phyloP scores from a whole-genome alignment of 2,797 vertebrate species.

The Argentina silus region DNA sequence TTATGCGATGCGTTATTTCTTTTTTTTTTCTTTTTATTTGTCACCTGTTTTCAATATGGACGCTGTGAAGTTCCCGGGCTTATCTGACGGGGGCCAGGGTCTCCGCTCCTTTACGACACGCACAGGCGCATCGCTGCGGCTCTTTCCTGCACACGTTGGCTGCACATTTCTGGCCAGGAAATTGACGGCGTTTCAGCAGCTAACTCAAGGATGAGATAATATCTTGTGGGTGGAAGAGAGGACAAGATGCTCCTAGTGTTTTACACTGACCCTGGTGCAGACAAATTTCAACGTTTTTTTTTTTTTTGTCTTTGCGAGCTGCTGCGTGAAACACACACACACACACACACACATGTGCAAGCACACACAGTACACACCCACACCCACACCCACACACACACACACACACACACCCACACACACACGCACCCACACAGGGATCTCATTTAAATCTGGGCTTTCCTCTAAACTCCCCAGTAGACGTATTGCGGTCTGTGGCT shows the following conservation, averaged over 20 bases:
- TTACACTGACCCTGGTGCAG: constrained; percentile 72
- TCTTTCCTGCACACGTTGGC: constrained; percentile 66
- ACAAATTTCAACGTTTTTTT: constrained; percentile 72
- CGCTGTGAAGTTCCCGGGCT: constrained; percentile 67
- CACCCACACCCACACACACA: constrained; percentile 27
- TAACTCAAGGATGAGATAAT: constrained; percentile 79
- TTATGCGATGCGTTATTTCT: constrained; percentile 53
- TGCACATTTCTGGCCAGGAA: constrained; percentile 80
- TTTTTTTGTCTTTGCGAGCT: no score
- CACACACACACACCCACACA: constrained; percentile 21
- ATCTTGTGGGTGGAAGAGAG: constrained; percentile 77
- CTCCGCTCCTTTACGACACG: constrained; percentile 71
- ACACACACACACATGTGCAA: no score
- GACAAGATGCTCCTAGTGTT: constrained; percentile 77
- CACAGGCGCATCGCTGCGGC: constrained; percentile 32
- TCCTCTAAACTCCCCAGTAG: constrained; percentile 77
- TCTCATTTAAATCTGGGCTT: constrained; percentile 77
- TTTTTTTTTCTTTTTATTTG: constrained; percentile 78
- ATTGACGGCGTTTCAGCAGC: constrained; percentile 76
- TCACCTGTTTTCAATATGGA: constrained; percentile 83
- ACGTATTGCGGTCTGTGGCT: constrained; percentile 77
- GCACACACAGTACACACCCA: no score
- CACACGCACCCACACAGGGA: constrained; percentile 37
- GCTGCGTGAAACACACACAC: no score
- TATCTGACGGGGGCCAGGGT: constrained; percentile 60